phyloP scores from a whole-genome alignment of 2,888 invertebrate species.

The Celastrina argiolus region DNA sequence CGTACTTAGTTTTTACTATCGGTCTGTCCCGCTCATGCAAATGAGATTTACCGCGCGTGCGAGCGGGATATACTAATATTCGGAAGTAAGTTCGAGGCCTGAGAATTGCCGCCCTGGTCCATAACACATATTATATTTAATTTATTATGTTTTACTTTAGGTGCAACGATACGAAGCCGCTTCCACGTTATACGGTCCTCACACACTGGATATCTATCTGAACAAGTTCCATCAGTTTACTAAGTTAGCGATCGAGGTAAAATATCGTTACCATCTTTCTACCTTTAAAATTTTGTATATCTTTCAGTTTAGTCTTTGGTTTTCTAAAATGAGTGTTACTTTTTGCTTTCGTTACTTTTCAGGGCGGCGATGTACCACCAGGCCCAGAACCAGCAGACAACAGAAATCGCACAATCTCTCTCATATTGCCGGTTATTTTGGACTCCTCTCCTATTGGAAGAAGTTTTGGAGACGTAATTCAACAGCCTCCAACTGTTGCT shows the following conservation, averaged over 20 bases:
- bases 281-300: neutral
- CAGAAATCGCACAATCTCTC: conserved; percentile 81
- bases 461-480: conserved; percentile 83
- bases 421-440: conserved; percentile 85
- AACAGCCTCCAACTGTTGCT: conserved; percentile 80
- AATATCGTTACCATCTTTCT: neutral
- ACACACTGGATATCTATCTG: conserved; percentile 87
- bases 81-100: too few species aligned
- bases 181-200: conserved; percentile 90
- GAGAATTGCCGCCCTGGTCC: too few species aligned
- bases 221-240: conserved; percentile 82
- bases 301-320: neutral
- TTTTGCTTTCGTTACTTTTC: conserved; percentile 21
- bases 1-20: too few species aligned
- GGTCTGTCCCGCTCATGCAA: too few species aligned
- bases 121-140: too few species aligned
- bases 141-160: conserved; percentile 61
- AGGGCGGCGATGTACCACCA: conserved; percentile 67
- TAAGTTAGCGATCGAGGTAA: conserved; percentile 70
- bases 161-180: conserved; percentile 93
- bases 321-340: neutral
- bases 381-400: conserved; percentile 86
- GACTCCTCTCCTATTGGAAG: conserved; percentile 83
- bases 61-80: too few species aligned
- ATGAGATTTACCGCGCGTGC: too few species aligned